A percentile compares a stretch with the other conserved stretches of the same genome.
These are phyloP conservation scores for Lytechinus variegatus DNA, from an alignment of 35 echinoderm and acorn worm species.

Conservation along the genomic window DNA sequence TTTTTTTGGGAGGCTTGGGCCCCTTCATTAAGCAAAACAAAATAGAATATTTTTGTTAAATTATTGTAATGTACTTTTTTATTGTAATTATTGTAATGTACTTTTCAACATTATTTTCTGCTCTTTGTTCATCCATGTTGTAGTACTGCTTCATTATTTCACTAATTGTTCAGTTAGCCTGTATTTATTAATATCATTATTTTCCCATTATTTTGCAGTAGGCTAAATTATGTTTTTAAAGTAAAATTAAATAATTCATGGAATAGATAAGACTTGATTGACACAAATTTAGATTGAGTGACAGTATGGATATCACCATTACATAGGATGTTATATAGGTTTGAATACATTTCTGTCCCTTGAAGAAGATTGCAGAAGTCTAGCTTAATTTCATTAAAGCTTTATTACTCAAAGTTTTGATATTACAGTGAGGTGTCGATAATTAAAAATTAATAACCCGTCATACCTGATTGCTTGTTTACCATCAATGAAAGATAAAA, in stretches of 20 bases:
- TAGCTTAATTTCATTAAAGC: not conserved
- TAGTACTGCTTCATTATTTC: not conserved
- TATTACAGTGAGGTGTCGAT: not conserved
- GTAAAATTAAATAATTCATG: not conserved
- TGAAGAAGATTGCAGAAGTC: not conserved
- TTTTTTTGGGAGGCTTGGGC: too few relatives aligned
- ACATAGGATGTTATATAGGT: not conserved
- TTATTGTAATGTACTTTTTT: too few relatives aligned
- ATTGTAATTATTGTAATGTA: too few relatives aligned
- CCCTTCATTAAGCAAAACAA: too few relatives aligned
- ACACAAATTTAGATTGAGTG: not conserved
- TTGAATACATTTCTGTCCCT: not conserved
- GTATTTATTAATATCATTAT: not conserved
- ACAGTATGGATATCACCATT: not conserved
- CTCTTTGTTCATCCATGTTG: too few relatives aligned
- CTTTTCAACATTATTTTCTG: too few relatives aligned
- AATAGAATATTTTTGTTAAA: too few relatives aligned
- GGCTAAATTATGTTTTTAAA: not conserved
- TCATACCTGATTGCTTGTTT: slow-evolving; percentile 3
- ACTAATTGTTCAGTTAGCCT: not conserved
- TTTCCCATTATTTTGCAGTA: not conserved
- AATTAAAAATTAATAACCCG: not conserved
- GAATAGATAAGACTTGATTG: not conserved
- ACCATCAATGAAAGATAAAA: not conserved
- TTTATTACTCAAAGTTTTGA: not conserved